Conservation (phyloP, 2,888 invertebrate species). For the Andrena chrysosceles region DNA sequence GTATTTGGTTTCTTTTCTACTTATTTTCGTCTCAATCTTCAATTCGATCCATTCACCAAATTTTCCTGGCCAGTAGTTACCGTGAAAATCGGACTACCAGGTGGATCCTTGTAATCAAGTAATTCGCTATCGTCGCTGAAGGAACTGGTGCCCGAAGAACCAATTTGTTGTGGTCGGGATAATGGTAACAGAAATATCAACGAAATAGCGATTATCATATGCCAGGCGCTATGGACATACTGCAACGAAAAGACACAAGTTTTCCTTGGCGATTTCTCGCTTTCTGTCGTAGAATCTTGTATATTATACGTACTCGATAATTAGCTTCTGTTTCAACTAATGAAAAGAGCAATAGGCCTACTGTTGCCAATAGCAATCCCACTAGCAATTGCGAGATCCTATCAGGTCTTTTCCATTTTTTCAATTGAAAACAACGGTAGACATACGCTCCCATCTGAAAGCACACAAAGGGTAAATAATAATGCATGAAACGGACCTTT, state of each 20-base stretch:
- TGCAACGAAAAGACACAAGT: constrained; percentile 74
- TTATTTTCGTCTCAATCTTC: constrained; percentile 44
- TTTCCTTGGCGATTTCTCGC: not conserved
- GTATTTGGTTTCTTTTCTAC: constrained; percentile 62
- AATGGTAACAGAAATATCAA: constrained; percentile 87
- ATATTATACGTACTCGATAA: constrained; percentile 83
- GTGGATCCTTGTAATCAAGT: constrained; percentile 72
- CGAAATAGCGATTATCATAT: constrained; percentile 87
- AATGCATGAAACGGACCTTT: not conserved
- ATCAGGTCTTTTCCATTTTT: constrained; percentile 73
- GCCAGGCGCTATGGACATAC: constrained; percentile 88
- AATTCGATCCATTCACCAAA: constrained; percentile 66
- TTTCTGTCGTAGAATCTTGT: not conserved
- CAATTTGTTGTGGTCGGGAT: constrained; percentile 57
- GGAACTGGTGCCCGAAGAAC: constrained; percentile 59
- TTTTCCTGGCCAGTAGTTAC: constrained; percentile 65
- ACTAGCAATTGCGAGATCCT: constrained; percentile 80
- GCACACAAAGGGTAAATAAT: constrained; percentile 15
- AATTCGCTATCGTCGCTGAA: constrained; percentile 71
- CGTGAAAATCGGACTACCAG: constrained; percentile 75
- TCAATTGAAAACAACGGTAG: constrained; percentile 73
- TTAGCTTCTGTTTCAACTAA: constrained; percentile 87
- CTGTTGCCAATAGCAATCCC: constrained; percentile 85
- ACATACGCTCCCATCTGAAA: constrained; percentile 74
- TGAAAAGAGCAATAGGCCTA: constrained; percentile 86